A percentile compares a stretch with the other conserved stretches of the same genome.
These are phyloP conservation scores for Ploceus nigricollis DNA, from an alignment of 2,113 vertebrate genomes.

Conservation along the genomic window DNA sequence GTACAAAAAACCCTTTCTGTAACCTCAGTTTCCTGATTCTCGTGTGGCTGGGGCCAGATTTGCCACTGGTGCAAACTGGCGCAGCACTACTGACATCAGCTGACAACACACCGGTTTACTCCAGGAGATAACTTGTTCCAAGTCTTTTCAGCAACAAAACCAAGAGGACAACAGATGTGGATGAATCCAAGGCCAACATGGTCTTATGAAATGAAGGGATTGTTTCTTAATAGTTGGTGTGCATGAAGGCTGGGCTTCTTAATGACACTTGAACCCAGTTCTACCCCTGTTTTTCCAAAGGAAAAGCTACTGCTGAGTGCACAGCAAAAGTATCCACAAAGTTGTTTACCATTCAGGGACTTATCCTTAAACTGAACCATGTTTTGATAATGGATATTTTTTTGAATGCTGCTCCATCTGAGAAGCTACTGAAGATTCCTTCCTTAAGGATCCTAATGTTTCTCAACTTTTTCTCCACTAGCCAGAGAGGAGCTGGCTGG, in stretches of 20 bases:
- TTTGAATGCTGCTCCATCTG: not conserved
- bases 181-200: not conserved
- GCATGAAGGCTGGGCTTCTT: not conserved
- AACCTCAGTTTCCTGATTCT: constrained; percentile 65
- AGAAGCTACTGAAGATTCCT: not conserved
- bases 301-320: not conserved
- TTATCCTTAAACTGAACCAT: not conserved
- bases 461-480: not conserved
- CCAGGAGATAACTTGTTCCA: not conserved
- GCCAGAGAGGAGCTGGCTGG: not conserved
- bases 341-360: not conserved
- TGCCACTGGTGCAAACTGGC: constrained; percentile 17
- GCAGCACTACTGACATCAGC: not conserved
- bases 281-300: not conserved
- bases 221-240: not conserved
- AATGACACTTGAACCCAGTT: not conserved
- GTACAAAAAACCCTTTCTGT: constrained; percentile 44
- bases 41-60: constrained; percentile 9
- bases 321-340: not conserved
- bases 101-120: not conserved
- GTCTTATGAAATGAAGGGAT: not conserved
- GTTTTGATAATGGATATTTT: not conserved
- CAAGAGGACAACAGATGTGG: not conserved
- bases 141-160: not conserved
- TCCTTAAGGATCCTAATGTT: not conserved